A percentile compares a stretch with the other conserved stretches of the same genome.
phyloP scores from a whole-genome alignment of 2,888 invertebrate species.

The Danaus chrysippus region DNA sequence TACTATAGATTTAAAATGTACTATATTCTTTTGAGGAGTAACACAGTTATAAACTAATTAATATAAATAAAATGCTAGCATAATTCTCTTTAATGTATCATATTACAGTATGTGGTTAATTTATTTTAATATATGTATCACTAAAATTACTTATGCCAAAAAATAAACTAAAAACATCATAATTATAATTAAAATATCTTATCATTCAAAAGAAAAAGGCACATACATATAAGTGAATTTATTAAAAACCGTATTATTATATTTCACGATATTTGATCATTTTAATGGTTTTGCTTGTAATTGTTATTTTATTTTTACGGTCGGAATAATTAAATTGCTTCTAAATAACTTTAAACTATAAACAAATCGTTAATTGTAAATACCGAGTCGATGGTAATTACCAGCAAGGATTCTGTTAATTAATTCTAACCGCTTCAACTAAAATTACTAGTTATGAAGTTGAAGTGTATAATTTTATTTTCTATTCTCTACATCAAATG shows the following conservation, averaged over 20 bases:
- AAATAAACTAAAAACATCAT: no score
- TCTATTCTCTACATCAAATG: neutral
- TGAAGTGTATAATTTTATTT: neutral
- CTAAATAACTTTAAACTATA: neutral
- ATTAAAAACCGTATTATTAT: no score
- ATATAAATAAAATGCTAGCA: no score
- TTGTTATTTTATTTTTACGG: neutral
- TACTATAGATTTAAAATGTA: neutral
- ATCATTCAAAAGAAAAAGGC: no score
- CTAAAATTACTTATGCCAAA: no score
- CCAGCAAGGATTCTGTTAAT: slow-evolving; percentile 5
- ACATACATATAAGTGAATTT: no score
- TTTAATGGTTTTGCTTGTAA: neutral
- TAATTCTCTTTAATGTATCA: no score
- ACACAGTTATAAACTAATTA: no score
- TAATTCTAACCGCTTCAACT: slow-evolving; percentile 1
- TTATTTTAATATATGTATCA: no score
- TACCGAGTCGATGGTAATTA: slow-evolving; percentile 3
- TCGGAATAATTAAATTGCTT: neutral
- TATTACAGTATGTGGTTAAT: no score
- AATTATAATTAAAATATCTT: no score
- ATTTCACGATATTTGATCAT: no score
- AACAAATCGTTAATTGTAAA: slow-evolving; percentile 5
- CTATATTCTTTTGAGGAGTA: neutral
- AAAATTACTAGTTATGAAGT: neutral